Evolutionary conservation across 2,888 invertebrate genomes (phyloP).

Genomic region (Metellina segmentata): DNA sequence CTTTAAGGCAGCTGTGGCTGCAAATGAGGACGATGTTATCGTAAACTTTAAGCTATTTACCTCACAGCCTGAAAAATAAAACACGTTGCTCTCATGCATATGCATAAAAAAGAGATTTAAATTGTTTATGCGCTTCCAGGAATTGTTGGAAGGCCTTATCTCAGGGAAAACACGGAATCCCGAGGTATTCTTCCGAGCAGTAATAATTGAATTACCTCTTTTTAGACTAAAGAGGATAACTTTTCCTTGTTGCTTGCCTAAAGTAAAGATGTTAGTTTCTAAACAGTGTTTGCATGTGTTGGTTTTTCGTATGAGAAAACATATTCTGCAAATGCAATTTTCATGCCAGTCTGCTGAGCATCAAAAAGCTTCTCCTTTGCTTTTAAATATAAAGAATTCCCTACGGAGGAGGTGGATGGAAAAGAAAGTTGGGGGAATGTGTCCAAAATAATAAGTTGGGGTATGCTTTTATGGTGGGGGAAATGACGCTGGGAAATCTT

Average conservation of each 20-base stretch:
- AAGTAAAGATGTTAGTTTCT: slow-evolving; percentile 56
- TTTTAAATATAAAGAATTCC: slow-evolving; percentile 49
- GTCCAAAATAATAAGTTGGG: slow-evolving; percentile 28
- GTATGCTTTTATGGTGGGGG: not conserved
- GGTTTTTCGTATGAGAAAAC: slow-evolving; percentile 19
- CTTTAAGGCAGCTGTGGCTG: not conserved
- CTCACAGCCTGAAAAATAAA: not conserved
- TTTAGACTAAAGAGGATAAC: slow-evolving; percentile 51
- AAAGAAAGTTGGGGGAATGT: not conserved
- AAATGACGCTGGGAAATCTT: not conserved
- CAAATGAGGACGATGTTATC: slow-evolving; percentile 41
- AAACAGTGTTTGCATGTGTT: slow-evolving; percentile 20
- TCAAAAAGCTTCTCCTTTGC: slow-evolving; percentile 53
- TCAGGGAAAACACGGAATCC: slow-evolving; percentile 24
- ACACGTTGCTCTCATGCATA: slow-evolving; percentile 9
- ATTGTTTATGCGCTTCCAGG: slow-evolving; percentile 16
- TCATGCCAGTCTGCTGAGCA: slow-evolving; percentile 50
- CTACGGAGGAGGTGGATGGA: not conserved
- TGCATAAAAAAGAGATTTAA: slow-evolving; percentile 44
- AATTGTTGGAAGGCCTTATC: slow-evolving; percentile 40
- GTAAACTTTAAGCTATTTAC: slow-evolving; percentile 34
- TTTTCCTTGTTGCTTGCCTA: slow-evolving; percentile 46
- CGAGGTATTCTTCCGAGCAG: slow-evolving; percentile 27
- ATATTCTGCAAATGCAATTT: slow-evolving; percentile 62
- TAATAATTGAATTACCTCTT: slow-evolving; percentile 59